Evolutionary conservation across 1,140 invertebrate species (phyloP), one percentile per base, ranked within the genome.

Genomic region (Drosophila triauraria): DNA sequence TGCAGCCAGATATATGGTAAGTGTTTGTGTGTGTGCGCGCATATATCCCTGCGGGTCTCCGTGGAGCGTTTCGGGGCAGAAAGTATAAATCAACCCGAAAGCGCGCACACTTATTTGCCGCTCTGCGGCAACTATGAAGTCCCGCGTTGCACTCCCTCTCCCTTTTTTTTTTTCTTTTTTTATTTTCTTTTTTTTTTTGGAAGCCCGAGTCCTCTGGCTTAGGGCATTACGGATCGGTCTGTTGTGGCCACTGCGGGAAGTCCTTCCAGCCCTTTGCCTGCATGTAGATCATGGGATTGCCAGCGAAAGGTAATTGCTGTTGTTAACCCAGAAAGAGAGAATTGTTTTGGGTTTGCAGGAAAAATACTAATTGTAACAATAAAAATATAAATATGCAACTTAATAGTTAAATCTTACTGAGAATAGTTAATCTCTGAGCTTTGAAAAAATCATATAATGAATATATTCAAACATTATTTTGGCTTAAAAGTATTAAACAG

Each of bases 21-120:
- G 9, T 56, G 38, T 42, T 9, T 59, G n/a, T 46, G 17, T 54
- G 53, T 51, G 12, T 35, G 27, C 20, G 27, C 13, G 5, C 46
- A 57, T 38, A 59, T 64, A 60, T 80, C 51, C 40, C 51, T 53
- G 48, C 47, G 69, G 54, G 63, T 60, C 61, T 72, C 44, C 64
- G 27, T 51, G 43, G 72, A 43, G 57, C 50, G 61, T 65, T 74
- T 58, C 27, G 70, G 53, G 59, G 58, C 61, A 69, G 25, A 75
- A 48, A 62, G 61, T 70, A 87, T 87, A 87, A 87, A 87, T 87
- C 83, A 87, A 83, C 62, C 61, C 68, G 79, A 69, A 67, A 82
- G 56, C 64, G 75, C 56, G 82, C 70, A 82, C 70, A 82, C 75
- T 82, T 75, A 64, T 78, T 84, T 77, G 58, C 48, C 65, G 63